Percentiles rank a stretch among this genome's conserved stretches.
phyloP scores from a whole-genome alignment of 1,140 invertebrate genomes.

The Bombus confusus region DNA sequence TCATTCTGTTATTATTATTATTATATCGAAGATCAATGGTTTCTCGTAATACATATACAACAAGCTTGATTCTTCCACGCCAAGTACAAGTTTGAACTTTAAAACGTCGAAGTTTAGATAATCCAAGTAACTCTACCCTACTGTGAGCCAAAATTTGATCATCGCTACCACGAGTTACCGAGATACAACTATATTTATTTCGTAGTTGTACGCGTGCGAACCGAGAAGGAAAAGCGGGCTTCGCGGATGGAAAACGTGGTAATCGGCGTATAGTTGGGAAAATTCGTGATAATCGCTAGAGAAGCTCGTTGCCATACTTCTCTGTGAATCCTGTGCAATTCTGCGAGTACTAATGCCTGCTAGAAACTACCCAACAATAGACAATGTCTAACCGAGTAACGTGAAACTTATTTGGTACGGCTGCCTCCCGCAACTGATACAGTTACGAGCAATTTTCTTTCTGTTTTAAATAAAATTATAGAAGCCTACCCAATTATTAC shows the following conservation, averaged over 20 bases:
- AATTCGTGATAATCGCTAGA: conserved; percentile 45
- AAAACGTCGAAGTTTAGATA: not conserved
- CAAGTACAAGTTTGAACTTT: too few species aligned
- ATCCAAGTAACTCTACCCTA: not conserved
- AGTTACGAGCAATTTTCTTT: not conserved
- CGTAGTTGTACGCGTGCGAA: not conserved
- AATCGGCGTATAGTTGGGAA: conserved; percentile 58
- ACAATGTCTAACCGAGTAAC: conserved; percentile 49
- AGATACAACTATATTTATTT: not conserved
- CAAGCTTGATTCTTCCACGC: too few species aligned
- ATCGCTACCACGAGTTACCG: not conserved
- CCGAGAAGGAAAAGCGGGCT: conserved; percentile 29
- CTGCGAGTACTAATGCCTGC: conserved; percentile 27
- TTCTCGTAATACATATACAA: too few species aligned
- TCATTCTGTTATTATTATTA: too few species aligned
- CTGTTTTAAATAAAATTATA: not conserved
- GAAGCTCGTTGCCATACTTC: conserved; percentile 29
- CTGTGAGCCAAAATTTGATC: not conserved
- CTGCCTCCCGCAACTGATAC: not conserved
- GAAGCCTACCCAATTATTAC: too few species aligned
- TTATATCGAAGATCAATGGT: too few species aligned
- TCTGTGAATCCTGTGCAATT: conserved; percentile 51
- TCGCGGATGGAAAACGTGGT: conserved; percentile 47
- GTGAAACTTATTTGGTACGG: conserved; percentile 45
- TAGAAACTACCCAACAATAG: conserved; percentile 56